Base-by-base conservation (phyloP, 2,888 invertebrate species). In the Cryptocephalus primarius region DNA sequence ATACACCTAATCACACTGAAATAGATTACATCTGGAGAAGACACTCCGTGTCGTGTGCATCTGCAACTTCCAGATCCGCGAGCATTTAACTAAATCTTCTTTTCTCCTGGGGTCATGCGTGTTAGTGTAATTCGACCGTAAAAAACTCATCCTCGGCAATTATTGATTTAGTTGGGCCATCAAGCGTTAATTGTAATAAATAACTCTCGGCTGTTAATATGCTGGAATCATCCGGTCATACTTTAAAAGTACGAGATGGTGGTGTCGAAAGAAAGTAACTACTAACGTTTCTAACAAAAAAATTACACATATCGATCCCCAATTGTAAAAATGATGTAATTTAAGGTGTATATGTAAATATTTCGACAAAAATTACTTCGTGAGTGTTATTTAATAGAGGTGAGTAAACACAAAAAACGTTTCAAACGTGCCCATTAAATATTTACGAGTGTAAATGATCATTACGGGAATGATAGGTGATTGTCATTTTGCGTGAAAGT, bases 381-480 rank as follows among this genome's bases (percentile, higher is more conserved):
- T 47, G 47, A 47, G 47, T 41, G 44, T 47, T 43, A 47, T 47
- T 36, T 47, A 47, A 47, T 47, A 47, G 47, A 44, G 22, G 44
- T 41, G 44, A 47, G 44, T 47, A 47, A 44, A 43, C 47, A 44
- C 43, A 47, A 47, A 47, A 44, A 47, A 43, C 43, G 32, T 40
- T 44, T 44, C 47, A 44, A 44, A 44, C 44, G 47, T 40, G 44
- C 32, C 47, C 44, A 47, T 47, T 47, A 47, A 58, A 60, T 59
- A 60, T 60, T 60, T 55, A 61, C 59, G 57, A 51, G 49, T 49
- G 51, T 59, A 65, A 61, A 64, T 59, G 60, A 59, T 55, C 61
- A 63, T 65, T 61, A 61, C 56, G 59, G 59, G 60, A 60, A 60
- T 59, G 62, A 61, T 59, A 52, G 59, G 55, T 65, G 62, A 65